phyloP scores from a whole-genome alignment of 1,140 invertebrate genomes.

The Glossosoma conforme region DNA sequence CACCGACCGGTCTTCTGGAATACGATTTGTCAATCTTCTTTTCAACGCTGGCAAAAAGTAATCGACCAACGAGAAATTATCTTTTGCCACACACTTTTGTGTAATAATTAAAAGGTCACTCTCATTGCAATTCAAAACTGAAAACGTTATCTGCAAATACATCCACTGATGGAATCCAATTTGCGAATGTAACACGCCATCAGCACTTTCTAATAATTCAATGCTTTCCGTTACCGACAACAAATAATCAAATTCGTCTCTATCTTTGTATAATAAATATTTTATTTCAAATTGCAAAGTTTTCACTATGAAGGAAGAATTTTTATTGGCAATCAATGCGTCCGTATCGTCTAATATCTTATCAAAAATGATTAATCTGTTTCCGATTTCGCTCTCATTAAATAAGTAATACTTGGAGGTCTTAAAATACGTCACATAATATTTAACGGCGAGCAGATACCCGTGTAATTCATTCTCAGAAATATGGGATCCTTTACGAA shows the following conservation, averaged over 20 bases:
- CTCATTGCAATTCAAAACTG: constrained; percentile 13
- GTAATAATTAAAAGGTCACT: constrained; percentile 4
- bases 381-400: not conserved
- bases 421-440: constrained; percentile 18
- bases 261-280: not conserved
- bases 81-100: constrained; percentile 7
- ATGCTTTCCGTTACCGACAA: not conserved
- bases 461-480: constrained; percentile 43
- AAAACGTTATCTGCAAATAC: constrained; percentile 3
- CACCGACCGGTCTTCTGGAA: not conserved
- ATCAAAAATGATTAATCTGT: constrained; percentile 1
- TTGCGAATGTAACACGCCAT: no score
- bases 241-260: not conserved
- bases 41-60: constrained; percentile 9
- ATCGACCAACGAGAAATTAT: constrained; percentile 4
- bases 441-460: constrained; percentile 35
- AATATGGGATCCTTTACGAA: not conserved
- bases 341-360: constrained; percentile 2
- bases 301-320: constrained; percentile 19
- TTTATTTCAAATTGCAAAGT: constrained; percentile 16
- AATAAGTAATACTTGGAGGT: constrained; percentile 18
- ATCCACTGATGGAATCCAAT: not conserved
- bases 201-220: not conserved
- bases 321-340: constrained; percentile 8
- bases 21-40: constrained; percentile 7